These are phyloP conservation scores for Melikaiella ostensackeni DNA, from an alignment of 2,888 invertebrate species.

Conservation along the genomic window DNA sequence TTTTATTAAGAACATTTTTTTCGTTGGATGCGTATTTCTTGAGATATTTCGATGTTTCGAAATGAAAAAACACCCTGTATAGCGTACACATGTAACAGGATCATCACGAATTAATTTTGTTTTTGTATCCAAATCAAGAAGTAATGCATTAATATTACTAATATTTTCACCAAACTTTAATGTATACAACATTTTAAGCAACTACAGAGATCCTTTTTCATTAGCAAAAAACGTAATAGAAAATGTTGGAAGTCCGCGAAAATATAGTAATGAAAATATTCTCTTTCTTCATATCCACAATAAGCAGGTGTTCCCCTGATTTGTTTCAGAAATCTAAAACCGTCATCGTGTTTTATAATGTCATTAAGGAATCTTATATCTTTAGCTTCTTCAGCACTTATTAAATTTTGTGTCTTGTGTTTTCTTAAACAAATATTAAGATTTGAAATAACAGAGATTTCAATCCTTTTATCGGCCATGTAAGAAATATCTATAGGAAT, in stretches of 20 bases:
- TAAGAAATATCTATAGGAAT: not conserved
- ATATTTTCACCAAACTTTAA: slow-evolving; percentile 39
- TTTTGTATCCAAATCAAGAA: not conserved
- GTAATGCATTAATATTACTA: slow-evolving; percentile 37
- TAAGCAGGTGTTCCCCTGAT: no score
- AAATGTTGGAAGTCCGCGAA: slow-evolving; percentile 47
- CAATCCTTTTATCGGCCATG: slow-evolving; percentile 10
- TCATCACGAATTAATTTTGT: no score
- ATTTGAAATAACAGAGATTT: slow-evolving; percentile 14
- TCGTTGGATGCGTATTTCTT: no score
- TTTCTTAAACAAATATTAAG: slow-evolving; percentile 32
- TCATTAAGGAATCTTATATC: no score
- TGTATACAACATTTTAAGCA: slow-evolving; percentile 47
- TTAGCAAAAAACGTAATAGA: slow-evolving; percentile 50
- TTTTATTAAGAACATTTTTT: no score
- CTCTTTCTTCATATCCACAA: no score
- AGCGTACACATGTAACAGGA: no score
- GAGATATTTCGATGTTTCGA: no score
- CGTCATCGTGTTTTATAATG: no score
- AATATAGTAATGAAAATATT: no score
- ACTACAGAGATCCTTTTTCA: slow-evolving; percentile 49
- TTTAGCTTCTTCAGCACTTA: not conserved
- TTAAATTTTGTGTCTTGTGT: slow-evolving; percentile 38
- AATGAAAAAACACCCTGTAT: no score
- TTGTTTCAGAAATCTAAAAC: no score